Evolutionary conservation across 2,797 vertebrate genomes (phyloP).

Genomic region (Gadopsis marmoratus): DNA sequence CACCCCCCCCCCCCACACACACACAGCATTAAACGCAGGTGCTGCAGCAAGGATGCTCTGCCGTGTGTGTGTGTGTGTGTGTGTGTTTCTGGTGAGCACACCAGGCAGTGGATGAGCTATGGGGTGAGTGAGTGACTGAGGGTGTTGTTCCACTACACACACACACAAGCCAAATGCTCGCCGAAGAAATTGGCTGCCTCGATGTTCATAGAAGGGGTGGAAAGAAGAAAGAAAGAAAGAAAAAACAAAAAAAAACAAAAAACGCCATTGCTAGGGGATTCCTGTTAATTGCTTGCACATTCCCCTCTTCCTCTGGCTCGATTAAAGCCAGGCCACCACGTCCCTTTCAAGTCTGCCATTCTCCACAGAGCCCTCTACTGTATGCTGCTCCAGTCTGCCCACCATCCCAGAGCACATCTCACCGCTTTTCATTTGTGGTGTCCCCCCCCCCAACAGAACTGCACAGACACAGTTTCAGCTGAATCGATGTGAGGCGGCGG

Average conservation of each 20-base stretch:
- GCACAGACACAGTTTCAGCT: slow-evolving; percentile 26
- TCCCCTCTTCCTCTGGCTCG: slow-evolving; percentile 70
- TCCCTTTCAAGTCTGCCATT: slow-evolving; percentile 68
- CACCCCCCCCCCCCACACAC: slow-evolving; percentile 34
- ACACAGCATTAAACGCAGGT: slow-evolving; percentile 51
- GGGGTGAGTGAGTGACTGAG: slow-evolving; percentile 26
- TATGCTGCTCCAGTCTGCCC: slow-evolving; percentile 43
- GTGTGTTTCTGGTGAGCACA: slow-evolving; percentile 25
- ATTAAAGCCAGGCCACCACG: slow-evolving; percentile 79
- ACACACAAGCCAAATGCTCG: slow-evolving; percentile 27
- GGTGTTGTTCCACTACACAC: slow-evolving; percentile 41
- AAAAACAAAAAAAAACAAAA: not conserved
- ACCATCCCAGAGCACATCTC: slow-evolving; percentile 50
- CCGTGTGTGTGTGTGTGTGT: slow-evolving; percentile 8
- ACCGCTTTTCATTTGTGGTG: slow-evolving; percentile 54
- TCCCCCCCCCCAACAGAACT: slow-evolving; percentile 37
- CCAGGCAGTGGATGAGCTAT: slow-evolving; percentile 17
- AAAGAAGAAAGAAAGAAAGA: not conserved
- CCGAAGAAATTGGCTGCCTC: slow-evolving; percentile 71
- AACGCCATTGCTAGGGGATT: slow-evolving; percentile 67
- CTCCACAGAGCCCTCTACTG: slow-evolving; percentile 53
- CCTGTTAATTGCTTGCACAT: slow-evolving; percentile 85
- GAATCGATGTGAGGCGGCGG: slow-evolving; percentile 42
- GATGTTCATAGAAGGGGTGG: slow-evolving; percentile 56
- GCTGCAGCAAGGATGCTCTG: slow-evolving; percentile 51